Percentiles rank a stretch among this genome's conserved stretches.
phyloP scores from a whole-genome alignment of 2,888 invertebrate species.

The Pseudococcus viburni region DNA sequence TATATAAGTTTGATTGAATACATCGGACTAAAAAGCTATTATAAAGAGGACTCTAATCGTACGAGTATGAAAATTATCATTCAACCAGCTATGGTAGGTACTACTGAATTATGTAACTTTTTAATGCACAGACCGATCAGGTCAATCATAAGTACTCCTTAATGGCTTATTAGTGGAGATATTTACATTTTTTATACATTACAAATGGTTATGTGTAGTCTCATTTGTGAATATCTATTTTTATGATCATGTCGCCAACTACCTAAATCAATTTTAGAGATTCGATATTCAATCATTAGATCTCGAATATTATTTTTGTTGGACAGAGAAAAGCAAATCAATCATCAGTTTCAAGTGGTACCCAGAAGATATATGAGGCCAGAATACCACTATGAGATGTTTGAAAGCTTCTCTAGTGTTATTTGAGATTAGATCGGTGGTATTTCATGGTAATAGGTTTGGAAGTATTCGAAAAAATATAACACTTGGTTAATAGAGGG shows the following conservation, averaged over 20 bases:
- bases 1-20: background rate
- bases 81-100: background rate
- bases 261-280: constrained; percentile 7
- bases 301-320: background rate
- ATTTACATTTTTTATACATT: constrained; percentile 40
- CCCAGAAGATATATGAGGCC: background rate
- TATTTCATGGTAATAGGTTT: background rate
- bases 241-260: background rate
- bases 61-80: background rate
- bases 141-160: background rate
- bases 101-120: background rate
- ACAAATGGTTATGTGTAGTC: background rate
- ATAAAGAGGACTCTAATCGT: background rate
- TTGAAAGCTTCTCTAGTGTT: background rate
- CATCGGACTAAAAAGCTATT: background rate
- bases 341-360: background rate
- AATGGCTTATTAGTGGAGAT: background rate
- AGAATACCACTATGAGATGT: background rate
- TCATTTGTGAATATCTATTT: background rate
- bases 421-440: background rate
- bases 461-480: background rate
- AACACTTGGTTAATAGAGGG: background rate
- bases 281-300: constrained; percentile 22
- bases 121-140: background rate
- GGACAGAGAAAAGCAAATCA: constrained; percentile 22